These are phyloP conservation scores for Tribolium freemani DNA, from an alignment of 2,888 invertebrate species.

Conservation along the genomic window DNA sequence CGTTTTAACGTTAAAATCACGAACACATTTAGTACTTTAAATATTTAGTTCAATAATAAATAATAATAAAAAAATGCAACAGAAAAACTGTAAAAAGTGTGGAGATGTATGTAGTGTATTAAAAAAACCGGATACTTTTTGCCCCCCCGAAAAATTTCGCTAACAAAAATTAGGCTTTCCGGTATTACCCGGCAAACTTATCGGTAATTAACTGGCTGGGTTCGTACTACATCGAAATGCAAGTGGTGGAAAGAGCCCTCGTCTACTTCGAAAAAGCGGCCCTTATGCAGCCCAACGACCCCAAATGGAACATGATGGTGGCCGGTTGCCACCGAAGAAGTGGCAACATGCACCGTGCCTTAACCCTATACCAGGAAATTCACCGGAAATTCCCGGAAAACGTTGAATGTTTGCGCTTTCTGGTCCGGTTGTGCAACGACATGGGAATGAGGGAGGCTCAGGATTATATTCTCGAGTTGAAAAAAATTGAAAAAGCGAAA, in stretches of 20 bases:
- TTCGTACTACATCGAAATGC: constrained; percentile 89
- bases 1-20: too few species aligned
- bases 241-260: constrained; percentile 89
- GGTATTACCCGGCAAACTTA: constrained; percentile 79
- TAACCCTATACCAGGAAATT: constrained; percentile 87
- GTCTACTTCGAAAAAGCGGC: constrained; percentile 86
- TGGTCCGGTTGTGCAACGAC: constrained; percentile 90
- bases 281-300: constrained; percentile 81
- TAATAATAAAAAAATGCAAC: too few species aligned
- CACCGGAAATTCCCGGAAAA: constrained; percentile 93
- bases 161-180: constrained; percentile 71
- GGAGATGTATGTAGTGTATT: too few species aligned
- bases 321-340: constrained; percentile 87
- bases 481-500: constrained; percentile 74
- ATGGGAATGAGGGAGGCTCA: constrained; percentile 92
- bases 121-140: too few species aligned
- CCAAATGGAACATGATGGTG: constrained; percentile 88
- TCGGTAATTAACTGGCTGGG: constrained; percentile 91
- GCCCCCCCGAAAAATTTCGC: too few species aligned
- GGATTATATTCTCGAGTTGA: constrained; percentile 86
- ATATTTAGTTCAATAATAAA: too few species aligned
- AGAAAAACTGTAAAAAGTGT: too few species aligned
- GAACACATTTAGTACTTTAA: too few species aligned
- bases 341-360: constrained; percentile 78
- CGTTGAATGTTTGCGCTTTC: constrained; percentile 89